Base-by-base conservation (phyloP, 53 echinoderm and acorn worm species). In the Apostichopus leukothele region DNA sequence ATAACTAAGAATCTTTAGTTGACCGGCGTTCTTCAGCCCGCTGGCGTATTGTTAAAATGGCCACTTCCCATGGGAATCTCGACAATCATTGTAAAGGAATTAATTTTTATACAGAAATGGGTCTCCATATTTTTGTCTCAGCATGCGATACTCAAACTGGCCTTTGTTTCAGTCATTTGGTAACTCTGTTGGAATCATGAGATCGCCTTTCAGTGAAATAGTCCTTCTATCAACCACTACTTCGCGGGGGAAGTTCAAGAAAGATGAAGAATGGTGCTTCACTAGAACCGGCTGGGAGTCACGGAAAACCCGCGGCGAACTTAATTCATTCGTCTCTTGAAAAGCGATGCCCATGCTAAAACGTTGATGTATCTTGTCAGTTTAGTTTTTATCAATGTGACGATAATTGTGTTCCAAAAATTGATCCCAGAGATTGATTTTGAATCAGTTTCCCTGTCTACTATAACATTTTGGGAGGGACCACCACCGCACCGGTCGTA, bases 51-150 rank as follows among this genome's bases (percentile, higher is more conserved):
- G 5, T 81, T 81, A 81, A 39, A 81, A 81, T 81, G 81, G 60
- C 21, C 20, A 81, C 53, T 81, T 7, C 81, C 60, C 81, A 4
- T 22, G 55, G 23, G 81, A 81, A 81, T 81, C 39, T 22, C 39
- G 60, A 54, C 59, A 81, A 19, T 81, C 6, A 55, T 81, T 54
- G 81, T 54, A 21, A 81, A 81, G 53, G 55, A 54, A 81, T 81
- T 81, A 55, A 81, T 81, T 81, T 39, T 54, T 81, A 21, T 81
- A 54, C 59, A 54, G 60, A 81, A 81, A 81, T 55, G 54, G 12
- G 81, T 81, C 59, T 81, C 81, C 81, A 22, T 59, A 55, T 21
- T 54, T 55, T 54, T 39, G 39, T 81, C 81, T 81, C 81, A 81
- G 81, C 81, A 55, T 59, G 81, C 21, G 5, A 81, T 81, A n/a